Base-by-base conservation (phyloP, 1,140 invertebrate species). In the Formica exsecta region DNA sequence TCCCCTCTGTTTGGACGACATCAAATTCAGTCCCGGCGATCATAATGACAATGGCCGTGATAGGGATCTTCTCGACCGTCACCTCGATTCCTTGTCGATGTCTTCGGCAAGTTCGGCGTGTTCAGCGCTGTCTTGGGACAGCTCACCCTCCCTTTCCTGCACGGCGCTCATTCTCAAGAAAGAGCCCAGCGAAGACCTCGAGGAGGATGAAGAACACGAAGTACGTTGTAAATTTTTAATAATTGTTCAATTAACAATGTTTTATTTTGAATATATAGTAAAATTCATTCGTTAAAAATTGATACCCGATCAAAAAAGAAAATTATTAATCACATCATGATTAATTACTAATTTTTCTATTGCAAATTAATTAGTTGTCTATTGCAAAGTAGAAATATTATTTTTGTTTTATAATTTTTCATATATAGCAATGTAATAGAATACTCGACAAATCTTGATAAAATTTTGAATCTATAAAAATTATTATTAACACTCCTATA, bases 81-180 rank as follows among this genome's bases (percentile, higher is more conserved):
- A 97, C 89, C 94, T 97, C 83, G 97, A 97, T 92, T 96, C 96
- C 41, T 93, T 97, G 70, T 97, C 96, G 87, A 96, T 96, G 95
- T 96, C 96, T 64, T 96, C 96, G 79, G 95, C 96, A 74, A 96
- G 96, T 86, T 97, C 96, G 70, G 96, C 96, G 85, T 97, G 96
- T 91, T 97, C 96, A 54, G 96, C 96, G 44, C 95, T 96, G 81
- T 97, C 97, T 9, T 97, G 96, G 96, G 96, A 97, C 90, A 96
- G 95, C 76, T 94, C 94, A 87, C 94, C 96, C 70, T 95, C 96
- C 76, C 94, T 97, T 2, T 96, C 96, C 81, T 97, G 96, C 91
- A 94, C 93, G 79, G 96, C 96, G 36, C 96, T 97, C 29, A 94
- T 97, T 76, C 95, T 97, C 4, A 97, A 97, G 93, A 96, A 97